Evolutionary conservation across 2,888 invertebrate genomes (phyloP).

Genomic region (Troilus luridus): DNA sequence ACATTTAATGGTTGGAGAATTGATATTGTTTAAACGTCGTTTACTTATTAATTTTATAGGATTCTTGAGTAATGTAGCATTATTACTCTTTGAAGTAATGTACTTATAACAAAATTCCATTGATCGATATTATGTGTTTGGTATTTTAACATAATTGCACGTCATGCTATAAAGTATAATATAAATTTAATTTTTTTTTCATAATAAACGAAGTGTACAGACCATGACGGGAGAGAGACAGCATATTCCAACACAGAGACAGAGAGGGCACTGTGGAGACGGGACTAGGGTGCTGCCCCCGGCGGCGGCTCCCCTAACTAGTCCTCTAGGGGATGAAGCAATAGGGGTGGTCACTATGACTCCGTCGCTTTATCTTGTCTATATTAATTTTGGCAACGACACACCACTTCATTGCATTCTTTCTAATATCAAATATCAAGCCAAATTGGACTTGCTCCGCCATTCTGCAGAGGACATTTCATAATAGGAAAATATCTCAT

Average conservation of each 20-base stretch:
- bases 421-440: not conserved
- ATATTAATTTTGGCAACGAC: not conserved
- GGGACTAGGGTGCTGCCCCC: conserved; percentile 14
- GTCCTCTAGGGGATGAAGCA: not conserved
- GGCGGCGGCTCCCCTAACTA: not conserved
- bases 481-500: not conserved
- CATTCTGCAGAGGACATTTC: not conserved
- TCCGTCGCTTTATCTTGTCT: not conserved
- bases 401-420: not conserved
- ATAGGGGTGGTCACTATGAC: not conserved
- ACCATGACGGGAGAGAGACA: conserved; percentile 35
- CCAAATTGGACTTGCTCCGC: not conserved
- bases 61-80: too few species aligned
- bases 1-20: too few species aligned
- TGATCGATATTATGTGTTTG: too few species aligned
- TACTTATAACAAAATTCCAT: too few species aligned
- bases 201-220: not conserved
- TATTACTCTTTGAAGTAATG: too few species aligned
- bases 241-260: not conserved
- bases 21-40: too few species aligned
- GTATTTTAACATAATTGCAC: too few species aligned
- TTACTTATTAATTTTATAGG: too few species aligned
- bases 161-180: not conserved
- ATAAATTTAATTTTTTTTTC: not conserved
- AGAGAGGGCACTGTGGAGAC: not conserved